These are phyloP conservation scores for Dinomys branickii DNA, from an alignment of 2,113 vertebrate species.

Conservation along the genomic window DNA sequence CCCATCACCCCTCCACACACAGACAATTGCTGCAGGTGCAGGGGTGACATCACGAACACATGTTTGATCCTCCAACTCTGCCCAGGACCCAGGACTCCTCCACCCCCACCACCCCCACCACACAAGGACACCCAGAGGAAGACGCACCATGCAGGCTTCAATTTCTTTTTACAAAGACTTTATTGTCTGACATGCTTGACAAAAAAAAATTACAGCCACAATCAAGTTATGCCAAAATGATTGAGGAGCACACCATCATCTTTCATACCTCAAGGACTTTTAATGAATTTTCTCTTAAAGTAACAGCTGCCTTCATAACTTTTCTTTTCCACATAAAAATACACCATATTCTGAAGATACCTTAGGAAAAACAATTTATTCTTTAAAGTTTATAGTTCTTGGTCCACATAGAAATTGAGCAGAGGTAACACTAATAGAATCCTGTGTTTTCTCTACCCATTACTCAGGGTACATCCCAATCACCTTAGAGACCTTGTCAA, in stretches of 20 bases:
- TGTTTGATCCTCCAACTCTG: background rate
- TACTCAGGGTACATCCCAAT: slow-evolving; percentile 10
- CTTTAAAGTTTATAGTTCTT: slow-evolving; percentile 79
- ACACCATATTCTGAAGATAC: slow-evolving; percentile 86
- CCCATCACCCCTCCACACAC: fast-evolving
- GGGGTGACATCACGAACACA: background rate
- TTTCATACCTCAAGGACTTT: slow-evolving; percentile 81
- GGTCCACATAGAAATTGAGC: slow-evolving; percentile 78
- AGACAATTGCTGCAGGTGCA: background rate
- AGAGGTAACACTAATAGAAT: slow-evolving; percentile 64
- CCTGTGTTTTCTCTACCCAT: slow-evolving; percentile 7
- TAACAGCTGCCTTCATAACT: slow-evolving; percentile 82
- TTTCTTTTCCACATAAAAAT: slow-evolving; percentile 87
- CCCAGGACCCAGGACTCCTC: background rate
- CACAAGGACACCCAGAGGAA: background rate
- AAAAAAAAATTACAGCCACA: slow-evolving; percentile 87
- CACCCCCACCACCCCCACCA: background rate
- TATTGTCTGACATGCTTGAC: slow-evolving; percentile 90
- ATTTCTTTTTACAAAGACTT: slow-evolving; percentile 84
- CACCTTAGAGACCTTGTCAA: slow-evolving; percentile 68
- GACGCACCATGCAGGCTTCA: fast-evolving
- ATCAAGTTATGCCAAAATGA: slow-evolving; percentile 85
- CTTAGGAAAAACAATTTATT: slow-evolving; percentile 83
- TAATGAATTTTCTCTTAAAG: slow-evolving; percentile 82
- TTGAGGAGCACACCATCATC: slow-evolving; percentile 77